phyloP scores from a whole-genome alignment of 2,797 vertebrate genomes.

The Mastacembelus armatus region DNA sequence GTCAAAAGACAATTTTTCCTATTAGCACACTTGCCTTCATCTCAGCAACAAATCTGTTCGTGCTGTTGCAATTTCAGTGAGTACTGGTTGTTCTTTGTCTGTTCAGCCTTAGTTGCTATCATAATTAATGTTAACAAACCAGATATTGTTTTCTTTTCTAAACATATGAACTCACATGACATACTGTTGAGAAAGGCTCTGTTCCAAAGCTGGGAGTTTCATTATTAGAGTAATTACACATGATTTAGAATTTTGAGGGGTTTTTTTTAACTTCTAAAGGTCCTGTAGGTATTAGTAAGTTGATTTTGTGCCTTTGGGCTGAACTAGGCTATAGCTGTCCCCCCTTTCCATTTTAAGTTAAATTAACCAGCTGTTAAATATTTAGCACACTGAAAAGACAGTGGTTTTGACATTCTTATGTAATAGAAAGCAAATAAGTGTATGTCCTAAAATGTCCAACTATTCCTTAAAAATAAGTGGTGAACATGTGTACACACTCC shows the following conservation, averaged over 20 bases:
- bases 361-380: not conserved
- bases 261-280: too few relatives aligned
- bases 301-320: too few relatives aligned
- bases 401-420: not conserved
- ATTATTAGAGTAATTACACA: not conserved
- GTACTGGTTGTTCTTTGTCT: not conserved
- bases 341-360: not conserved
- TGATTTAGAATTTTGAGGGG: too few relatives aligned
- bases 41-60: slow-evolving; percentile 1
- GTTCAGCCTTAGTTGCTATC: not conserved
- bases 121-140: not conserved
- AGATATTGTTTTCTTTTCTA: not conserved
- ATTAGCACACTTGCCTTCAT: not conserved
- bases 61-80: not conserved
- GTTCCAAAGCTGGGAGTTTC: not conserved
- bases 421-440: not conserved
- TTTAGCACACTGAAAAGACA: not conserved
- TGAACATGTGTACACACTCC: not conserved
- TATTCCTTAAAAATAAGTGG: not conserved
- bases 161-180: too few relatives aligned
- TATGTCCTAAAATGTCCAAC: not conserved
- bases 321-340: not conserved
- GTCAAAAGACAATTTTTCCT: not conserved
- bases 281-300: too few relatives aligned
- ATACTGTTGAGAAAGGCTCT: not conserved